These are phyloP conservation scores for Semnornis frantzii DNA, from an alignment of 2,113 vertebrate genomes.

Conservation along the genomic window DNA sequence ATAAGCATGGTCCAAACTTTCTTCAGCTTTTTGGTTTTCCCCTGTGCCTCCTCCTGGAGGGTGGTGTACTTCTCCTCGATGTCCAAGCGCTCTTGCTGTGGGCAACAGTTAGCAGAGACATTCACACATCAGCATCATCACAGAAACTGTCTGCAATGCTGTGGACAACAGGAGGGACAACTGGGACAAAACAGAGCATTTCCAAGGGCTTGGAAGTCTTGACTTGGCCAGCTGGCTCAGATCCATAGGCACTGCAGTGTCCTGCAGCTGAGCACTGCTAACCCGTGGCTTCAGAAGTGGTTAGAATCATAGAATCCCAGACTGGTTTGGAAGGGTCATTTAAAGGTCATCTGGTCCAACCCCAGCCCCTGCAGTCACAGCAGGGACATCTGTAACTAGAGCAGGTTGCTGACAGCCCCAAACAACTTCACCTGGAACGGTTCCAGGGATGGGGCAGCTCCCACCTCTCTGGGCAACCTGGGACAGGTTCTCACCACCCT, in stretches of 20 bases:
- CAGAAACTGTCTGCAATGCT: not conserved
- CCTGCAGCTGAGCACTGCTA: not conserved
- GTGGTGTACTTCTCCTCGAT: conserved; percentile 99
- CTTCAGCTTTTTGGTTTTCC: conserved; percentile 98
- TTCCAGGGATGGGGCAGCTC: no score
- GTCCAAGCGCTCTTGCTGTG: conserved; percentile 97
- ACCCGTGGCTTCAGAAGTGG: rapidly evolving
- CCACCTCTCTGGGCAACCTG: no score
- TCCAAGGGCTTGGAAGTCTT: not conserved
- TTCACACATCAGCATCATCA: not conserved
- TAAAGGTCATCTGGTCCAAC: no score
- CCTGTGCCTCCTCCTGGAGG: conserved; percentile 97
- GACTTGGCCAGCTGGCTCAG: not conserved
- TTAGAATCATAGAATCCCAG: no score
- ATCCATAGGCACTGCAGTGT: not conserved
- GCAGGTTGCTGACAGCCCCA: no score
- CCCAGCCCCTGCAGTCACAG: no score
- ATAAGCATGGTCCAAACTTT: conserved; percentile 99
- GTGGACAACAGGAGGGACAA: not conserved
- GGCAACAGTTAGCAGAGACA: conserved; percentile 3
- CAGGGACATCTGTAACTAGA: no score
- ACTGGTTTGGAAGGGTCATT: no score
- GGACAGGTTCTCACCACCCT: no score
- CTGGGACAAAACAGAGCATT: not conserved
- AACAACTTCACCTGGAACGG: no score